These are phyloP conservation scores for Phalacrocorax brasilianus DNA, from an alignment of 2,113 vertebrate genomes.

Conservation along the genomic window DNA sequence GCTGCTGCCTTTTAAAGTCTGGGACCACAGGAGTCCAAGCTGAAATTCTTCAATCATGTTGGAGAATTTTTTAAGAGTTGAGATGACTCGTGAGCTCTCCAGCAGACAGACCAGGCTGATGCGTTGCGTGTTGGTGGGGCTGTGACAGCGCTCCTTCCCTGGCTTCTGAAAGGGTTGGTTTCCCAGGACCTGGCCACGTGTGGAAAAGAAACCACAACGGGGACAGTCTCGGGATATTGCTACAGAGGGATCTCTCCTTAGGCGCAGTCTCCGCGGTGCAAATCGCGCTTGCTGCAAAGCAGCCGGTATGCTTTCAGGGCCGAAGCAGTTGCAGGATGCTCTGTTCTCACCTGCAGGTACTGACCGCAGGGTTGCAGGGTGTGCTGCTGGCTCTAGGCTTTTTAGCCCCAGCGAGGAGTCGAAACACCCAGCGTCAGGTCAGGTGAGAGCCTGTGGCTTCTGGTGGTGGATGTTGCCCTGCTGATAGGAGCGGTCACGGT, in stretches of 20 bases:
- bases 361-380: fast-evolving
- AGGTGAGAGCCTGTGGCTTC: not conserved
- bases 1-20: not conserved
- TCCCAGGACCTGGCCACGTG: not conserved
- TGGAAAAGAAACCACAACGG: not conserved
- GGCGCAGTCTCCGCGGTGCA: not conserved
- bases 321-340: not conserved
- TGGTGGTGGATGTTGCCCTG: not conserved
- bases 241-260: not conserved
- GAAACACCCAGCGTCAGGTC: fast-evolving
- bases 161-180: not conserved
- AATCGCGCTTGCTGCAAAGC: not conserved
- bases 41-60: too few species aligned
- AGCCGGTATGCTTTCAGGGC: not conserved
- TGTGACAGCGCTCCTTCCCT: not conserved
- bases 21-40: not conserved
- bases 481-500: not conserved
- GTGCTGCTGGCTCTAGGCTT: not conserved
- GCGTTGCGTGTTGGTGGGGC: not conserved
- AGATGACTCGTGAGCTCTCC: not conserved
- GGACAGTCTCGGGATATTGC: not conserved
- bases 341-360: not conserved
- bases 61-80: not conserved
- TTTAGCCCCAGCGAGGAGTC: fast-evolving
- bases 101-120: not conserved